These are phyloP conservation scores for Venusia cambrica DNA, from an alignment of 2,888 invertebrate species.

Conservation along the genomic window DNA sequence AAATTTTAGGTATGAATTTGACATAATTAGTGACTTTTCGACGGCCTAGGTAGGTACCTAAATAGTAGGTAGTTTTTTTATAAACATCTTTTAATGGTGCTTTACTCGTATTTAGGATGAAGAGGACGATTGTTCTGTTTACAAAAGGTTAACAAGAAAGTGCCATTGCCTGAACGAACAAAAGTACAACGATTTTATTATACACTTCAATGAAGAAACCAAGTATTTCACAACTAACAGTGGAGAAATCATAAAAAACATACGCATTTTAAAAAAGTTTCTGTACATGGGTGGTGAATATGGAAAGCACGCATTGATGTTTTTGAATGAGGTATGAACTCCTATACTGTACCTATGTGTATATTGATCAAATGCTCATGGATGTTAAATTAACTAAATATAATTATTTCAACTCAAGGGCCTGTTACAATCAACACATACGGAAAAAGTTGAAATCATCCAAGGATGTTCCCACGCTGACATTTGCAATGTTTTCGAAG, in stretches of 20 bases:
- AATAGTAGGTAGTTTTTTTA: constrained; percentile 22
- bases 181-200: constrained; percentile 63
- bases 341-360: no score
- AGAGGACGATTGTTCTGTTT: constrained; percentile 62
- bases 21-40: background rate
- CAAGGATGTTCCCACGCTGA: constrained; percentile 62
- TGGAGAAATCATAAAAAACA: constrained; percentile 68
- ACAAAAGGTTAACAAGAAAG: constrained; percentile 61
- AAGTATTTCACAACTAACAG: constrained; percentile 52
- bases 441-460: constrained; percentile 57
- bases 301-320: constrained; percentile 56
- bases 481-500: constrained; percentile 65
- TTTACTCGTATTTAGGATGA: no score
- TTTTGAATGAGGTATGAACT: constrained; percentile 66
- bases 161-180: constrained; percentile 59
- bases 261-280: constrained; percentile 65
- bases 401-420: constrained; percentile 47
- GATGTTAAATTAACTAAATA: no score
- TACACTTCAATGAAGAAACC: constrained; percentile 64
- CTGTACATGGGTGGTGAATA: constrained; percentile 62
- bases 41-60: background rate
- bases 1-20: no score
- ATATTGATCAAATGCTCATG: no score
- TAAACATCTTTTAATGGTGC: no score
- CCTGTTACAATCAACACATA: constrained; percentile 41